Conservation (phyloP, 1,140 invertebrate species). For the Mycetomoellerius zeteki region DNA sequence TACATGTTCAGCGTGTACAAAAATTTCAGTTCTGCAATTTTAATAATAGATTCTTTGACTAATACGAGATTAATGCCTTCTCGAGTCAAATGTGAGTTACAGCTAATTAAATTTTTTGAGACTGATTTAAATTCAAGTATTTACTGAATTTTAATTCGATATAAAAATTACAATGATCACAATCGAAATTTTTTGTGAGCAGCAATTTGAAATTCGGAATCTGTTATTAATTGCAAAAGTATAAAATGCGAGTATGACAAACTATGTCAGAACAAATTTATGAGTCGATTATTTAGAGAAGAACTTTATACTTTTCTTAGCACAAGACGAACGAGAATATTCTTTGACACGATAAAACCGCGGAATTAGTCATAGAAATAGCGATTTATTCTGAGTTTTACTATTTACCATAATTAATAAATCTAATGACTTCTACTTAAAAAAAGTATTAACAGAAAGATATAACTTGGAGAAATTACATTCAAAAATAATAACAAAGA, state of each 20-base stretch:
- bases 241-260: not conserved
- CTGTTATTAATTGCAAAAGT: conserved; percentile 24
- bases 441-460: not conserved
- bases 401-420: not conserved
- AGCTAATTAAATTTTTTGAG: conserved; percentile 1
- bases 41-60: not conserved
- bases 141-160: conserved; percentile 11
- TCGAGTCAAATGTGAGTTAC: not conserved
- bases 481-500: not conserved
- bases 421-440: not conserved
- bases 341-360: not conserved
- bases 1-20: too few species aligned
- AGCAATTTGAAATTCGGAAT: not conserved
- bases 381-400: not conserved
- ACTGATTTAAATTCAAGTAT: not conserved
- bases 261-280: conserved; percentile 11
- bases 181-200: not conserved
- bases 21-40: not conserved
- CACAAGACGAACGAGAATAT: not conserved
- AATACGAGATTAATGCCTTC: not conserved
- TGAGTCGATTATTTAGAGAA: conserved; percentile 2
- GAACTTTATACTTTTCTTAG: conserved; percentile 13
- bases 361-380: not conserved
- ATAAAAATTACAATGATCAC: not conserved
- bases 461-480: not conserved